These are phyloP conservation scores for Brienomyrus brachyistius DNA, from an alignment of 2,113 vertebrate genomes.

Conservation along the genomic window DNA sequence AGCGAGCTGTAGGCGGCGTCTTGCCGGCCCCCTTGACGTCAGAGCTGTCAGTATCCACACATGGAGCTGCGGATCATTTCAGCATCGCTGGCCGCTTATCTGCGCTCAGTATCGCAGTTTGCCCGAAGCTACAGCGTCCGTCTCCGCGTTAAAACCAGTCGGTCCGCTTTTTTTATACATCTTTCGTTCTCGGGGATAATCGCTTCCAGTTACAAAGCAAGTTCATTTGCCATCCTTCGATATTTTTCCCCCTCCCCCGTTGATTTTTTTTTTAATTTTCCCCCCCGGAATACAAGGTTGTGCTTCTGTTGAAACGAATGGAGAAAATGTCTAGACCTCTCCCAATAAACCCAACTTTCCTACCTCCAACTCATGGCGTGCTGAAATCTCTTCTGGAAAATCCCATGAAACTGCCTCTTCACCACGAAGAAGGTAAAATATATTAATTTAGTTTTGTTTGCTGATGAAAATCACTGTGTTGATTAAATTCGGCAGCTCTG, in stretches of 20 bases:
- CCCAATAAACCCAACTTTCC: constrained; percentile 70
- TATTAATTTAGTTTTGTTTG: constrained; percentile 1
- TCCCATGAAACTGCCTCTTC: constrained; percentile 74
- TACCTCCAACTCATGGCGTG: constrained; percentile 78
- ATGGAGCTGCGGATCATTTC: constrained; percentile 55
- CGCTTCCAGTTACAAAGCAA: neutral
- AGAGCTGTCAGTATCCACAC: constrained; percentile 55
- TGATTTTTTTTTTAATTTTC: neutral
- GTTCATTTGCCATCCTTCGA: neutral
- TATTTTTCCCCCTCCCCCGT: neutral
- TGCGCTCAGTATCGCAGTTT: constrained; percentile 14
- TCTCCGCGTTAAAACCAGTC: neutral
- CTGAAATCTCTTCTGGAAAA: constrained; percentile 83
- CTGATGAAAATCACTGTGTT: neutral
- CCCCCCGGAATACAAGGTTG: constrained; percentile 27
- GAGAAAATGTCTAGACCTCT: constrained; percentile 73
- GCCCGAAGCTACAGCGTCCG: neutral
- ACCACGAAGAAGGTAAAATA: constrained; percentile 73
- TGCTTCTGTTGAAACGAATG: constrained; percentile 22
- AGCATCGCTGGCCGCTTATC: constrained; percentile 21
- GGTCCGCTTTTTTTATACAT: neutral
- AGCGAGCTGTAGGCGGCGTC: neutral
- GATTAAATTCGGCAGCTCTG: neutral
- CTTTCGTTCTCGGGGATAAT: neutral
- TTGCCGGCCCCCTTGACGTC: constrained; percentile 50